Conservation (phyloP, 2,888 invertebrate genomes). For the Seira musarum region DNA sequence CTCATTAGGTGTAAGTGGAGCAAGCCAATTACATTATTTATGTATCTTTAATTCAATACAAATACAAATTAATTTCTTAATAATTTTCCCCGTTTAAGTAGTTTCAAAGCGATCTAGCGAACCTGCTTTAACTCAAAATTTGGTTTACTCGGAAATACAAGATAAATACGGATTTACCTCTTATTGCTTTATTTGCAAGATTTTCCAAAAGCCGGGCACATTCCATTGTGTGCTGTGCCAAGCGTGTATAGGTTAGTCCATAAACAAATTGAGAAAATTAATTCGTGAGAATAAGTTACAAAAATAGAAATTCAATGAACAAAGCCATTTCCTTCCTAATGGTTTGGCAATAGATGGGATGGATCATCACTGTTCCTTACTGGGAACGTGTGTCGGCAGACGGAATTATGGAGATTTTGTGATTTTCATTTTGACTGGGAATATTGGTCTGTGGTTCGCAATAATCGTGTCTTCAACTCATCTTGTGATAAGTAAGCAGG, state of each 20-base stretch:
- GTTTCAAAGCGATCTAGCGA: constrained; percentile 19
- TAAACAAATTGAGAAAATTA: constrained; percentile 1
- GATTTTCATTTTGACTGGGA: constrained; percentile 21
- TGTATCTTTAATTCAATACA: too few relatives aligned
- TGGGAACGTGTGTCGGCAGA: constrained; percentile 53
- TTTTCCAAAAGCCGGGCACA: constrained; percentile 12
- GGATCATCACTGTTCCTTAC: constrained; percentile 42
- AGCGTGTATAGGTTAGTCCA: constrained; percentile 40
- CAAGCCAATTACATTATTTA: neutral
- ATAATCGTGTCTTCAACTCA: constrained; percentile 24
- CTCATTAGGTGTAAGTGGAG: constrained; percentile 34
- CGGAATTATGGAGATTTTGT: constrained; percentile 45
- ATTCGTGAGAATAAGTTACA: neutral
- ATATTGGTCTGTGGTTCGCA: constrained; percentile 26
- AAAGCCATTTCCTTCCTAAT: neutral
- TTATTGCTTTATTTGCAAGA: constrained; percentile 29
- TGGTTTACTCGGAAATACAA: neutral
- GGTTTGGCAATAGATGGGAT: constrained; percentile 24
- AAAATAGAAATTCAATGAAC: neutral
- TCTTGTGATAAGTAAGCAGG: constrained; percentile 40
- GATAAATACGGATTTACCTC: constrained; percentile 11
- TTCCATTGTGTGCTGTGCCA: constrained; percentile 20
- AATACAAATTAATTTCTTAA: neutral
- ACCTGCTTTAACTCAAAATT: neutral
- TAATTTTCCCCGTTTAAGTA: neutral